phyloP scores from a whole-genome alignment of 2,888 invertebrate genomes.

The Pollenia amentaria region DNA sequence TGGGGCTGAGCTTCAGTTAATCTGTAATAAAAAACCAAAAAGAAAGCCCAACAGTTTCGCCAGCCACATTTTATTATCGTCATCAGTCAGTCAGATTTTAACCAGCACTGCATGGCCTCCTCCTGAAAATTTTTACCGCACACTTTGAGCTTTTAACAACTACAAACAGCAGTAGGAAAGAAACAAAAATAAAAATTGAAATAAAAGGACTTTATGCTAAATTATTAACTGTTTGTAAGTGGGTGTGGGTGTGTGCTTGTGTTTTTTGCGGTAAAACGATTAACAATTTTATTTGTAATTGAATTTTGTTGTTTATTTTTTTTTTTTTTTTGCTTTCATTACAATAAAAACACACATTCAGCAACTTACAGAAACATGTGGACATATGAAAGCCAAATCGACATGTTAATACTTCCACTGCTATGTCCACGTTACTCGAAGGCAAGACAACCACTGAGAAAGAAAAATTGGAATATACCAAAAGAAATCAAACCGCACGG shows the following conservation, averaged over 20 bases:
- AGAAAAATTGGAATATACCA: not conserved
- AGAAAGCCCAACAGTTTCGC: not conserved
- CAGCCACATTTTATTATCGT: constrained; percentile 2
- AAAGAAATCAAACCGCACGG: constrained; percentile 52
- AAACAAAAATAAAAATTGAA: not conserved
- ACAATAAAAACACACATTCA: constrained; percentile 11
- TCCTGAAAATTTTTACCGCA: constrained; percentile 6
- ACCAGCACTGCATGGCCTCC: constrained; percentile 1
- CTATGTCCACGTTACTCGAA: not conserved
- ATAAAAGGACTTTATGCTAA: constrained; percentile 70
- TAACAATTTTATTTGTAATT: constrained; percentile 80
- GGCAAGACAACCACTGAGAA: not conserved
- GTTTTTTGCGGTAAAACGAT: constrained; percentile 76
- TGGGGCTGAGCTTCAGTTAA: constrained; percentile 2
- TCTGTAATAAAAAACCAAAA: constrained; percentile 39
- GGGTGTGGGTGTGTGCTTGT: not conserved
- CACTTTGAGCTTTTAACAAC: not conserved
- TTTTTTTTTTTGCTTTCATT: constrained; percentile 47
- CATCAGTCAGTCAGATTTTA: constrained; percentile 21
- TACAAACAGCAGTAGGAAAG: constrained; percentile 14
- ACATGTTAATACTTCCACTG: not conserved
- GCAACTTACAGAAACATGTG: not conserved
- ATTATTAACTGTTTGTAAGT: constrained; percentile 77
- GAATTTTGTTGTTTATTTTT: constrained; percentile 79
- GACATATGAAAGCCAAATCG: constrained; percentile 5